Base-by-base conservation (phyloP, 2,797 vertebrate species). In the Echeneis naucrates region DNA sequence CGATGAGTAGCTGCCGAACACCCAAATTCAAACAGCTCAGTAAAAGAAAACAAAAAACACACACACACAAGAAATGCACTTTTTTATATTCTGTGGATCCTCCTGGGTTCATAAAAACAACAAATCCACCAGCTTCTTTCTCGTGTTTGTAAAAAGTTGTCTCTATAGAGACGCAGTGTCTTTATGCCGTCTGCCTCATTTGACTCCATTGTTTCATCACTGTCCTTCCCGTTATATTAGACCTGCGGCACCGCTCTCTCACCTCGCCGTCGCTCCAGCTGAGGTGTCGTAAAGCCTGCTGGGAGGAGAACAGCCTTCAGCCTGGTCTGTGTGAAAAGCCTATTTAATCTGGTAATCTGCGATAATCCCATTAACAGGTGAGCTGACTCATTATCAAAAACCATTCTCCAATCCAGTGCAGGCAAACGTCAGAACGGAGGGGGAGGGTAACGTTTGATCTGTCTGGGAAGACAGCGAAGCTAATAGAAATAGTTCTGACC, bases 291-390 rank as follows among this genome's bases (percentile, higher is more conserved):
- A 91, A 87, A 85, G 59, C 82, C 81, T 35, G 74, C 87, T 60
- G 89, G 48, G 86, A 83, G 67, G 74, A 86, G 75, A 80, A 61
- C 14, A 59, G 72, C 77, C 57, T 53, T 77, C 69, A 74, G 67
- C 30, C 71, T 2, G 37, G 83, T 83, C 77, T 62, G 86, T 81
- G 88, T 83, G 81, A 87, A 90, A 90, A 90, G 62, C 87, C 82
- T 3, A 9, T 80, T 88, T 90, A 89, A 91, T 92, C 91, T 92
- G 84, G 59, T 90, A 92, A 92, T 91, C 87, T 83, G 70, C 35
- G 52, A 74, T 93, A 90, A 95, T 94, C 90, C 84, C 85, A 93
- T 94, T 92, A 93, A 78, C 92, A 93, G 90, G 90, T 90, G 90
- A 88, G 77, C 72, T 45, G 74, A 86, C 63, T 93, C 87, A 78